These are phyloP conservation scores for Lemur catta DNA, from an alignment of 2,797 vertebrate species.

Conservation along the genomic window DNA sequence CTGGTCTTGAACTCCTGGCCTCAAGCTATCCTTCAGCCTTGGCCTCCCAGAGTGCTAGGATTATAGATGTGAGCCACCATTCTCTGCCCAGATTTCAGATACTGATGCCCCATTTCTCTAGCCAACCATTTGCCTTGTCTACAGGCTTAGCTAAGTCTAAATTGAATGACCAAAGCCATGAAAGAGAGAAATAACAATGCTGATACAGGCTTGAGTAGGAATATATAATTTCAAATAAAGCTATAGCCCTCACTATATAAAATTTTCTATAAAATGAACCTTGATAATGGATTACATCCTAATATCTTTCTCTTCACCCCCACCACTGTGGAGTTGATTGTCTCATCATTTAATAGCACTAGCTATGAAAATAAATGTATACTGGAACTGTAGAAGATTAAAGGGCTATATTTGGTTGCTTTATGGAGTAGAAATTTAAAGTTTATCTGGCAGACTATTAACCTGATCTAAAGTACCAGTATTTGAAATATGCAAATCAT, in stretches of 20 bases:
- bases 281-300: not conserved
- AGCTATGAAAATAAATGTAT: slow-evolving; percentile 45
- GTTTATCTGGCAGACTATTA: slow-evolving; percentile 27
- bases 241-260: not conserved
- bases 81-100: not conserved
- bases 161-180: not conserved
- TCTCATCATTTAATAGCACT: slow-evolving; percentile 18
- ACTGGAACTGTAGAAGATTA: not conserved
- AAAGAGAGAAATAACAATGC: not conserved
- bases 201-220: not conserved
- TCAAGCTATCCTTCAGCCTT: not conserved
- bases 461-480: not conserved
- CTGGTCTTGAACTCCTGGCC: not conserved
- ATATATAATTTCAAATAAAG: slow-evolving; percentile 11
- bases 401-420: slow-evolving; percentile 7
- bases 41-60: not conserved
- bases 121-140: not conserved
- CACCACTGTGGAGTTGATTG: not conserved
- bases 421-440: slow-evolving; percentile 45
- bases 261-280: not conserved
- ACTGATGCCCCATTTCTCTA: not conserved
- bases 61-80: not conserved
- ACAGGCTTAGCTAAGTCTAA: not conserved
- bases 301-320: not conserved
- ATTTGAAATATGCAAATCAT: slow-evolving; percentile 42